Conservation (phyloP, 2,113 vertebrate genomes). For the Muntiacus reevesi region DNA sequence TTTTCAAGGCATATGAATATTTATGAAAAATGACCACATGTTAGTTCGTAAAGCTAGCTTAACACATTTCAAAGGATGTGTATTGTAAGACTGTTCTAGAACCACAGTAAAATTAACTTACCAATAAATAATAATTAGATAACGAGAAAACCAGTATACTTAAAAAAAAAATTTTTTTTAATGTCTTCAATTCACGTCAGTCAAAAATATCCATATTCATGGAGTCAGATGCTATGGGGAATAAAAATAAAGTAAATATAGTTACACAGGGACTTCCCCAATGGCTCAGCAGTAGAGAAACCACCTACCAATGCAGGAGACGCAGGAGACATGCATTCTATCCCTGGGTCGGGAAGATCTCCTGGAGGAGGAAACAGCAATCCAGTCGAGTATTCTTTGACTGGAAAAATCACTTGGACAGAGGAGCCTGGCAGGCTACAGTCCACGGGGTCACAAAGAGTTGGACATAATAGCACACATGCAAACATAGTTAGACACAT, state of each 20-base stretch:
- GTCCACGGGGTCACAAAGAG: background rate
- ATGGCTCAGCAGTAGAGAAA: background rate
- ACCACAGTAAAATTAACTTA: background rate
- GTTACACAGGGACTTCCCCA: accelerated
- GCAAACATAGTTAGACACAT: background rate
- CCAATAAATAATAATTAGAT: background rate
- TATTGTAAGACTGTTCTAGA: background rate
- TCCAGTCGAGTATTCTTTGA: background rate
- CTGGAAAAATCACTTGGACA: background rate
- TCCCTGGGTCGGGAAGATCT: background rate
- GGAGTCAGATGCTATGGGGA: background rate
- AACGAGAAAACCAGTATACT: background rate
- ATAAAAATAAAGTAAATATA: background rate
- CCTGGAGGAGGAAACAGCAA: background rate
- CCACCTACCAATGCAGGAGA: background rate
- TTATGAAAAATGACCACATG: background rate
- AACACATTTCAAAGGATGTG: background rate
- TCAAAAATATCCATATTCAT: background rate
- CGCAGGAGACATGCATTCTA: background rate
- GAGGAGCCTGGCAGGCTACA: background rate
- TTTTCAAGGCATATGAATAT: background rate
- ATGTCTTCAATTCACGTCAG: background rate
- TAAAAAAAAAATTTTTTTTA: background rate
- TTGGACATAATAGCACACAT: background rate
- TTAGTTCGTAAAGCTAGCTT: background rate